Conservation (phyloP, 1,140 invertebrate genomes). For the Philaenus spumarius region DNA sequence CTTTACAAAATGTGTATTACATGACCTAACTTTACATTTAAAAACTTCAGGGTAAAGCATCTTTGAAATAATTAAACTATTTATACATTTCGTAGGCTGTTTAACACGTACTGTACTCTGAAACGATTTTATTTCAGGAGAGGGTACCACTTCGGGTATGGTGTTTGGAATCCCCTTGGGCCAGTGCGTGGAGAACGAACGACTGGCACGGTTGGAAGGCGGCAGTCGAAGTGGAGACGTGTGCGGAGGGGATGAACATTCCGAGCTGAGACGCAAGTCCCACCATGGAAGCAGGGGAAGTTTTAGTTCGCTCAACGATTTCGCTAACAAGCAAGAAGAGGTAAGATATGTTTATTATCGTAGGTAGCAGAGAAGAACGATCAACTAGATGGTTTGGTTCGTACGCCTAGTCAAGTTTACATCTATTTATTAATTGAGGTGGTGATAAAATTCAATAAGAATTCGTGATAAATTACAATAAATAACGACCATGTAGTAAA, state of each 20-base stretch:
- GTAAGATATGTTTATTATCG: conserved; percentile 16
- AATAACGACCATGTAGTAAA: too few species aligned
- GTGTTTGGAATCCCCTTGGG: conserved; percentile 78
- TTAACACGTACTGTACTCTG: neutral
- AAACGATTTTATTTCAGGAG: neutral
- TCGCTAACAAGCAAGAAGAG: conserved; percentile 38
- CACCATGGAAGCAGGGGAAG: conserved; percentile 59
- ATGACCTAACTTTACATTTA: neutral
- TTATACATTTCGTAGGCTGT: neutral
- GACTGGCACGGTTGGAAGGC: conserved; percentile 35
- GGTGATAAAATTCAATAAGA: neutral
- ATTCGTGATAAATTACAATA: too few species aligned
- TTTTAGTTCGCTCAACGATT: conserved; percentile 59
- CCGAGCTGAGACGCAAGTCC: conserved; percentile 44
- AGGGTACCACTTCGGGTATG: conserved; percentile 43
- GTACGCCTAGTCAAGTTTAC: too few species aligned
- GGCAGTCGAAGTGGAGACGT: conserved; percentile 38
- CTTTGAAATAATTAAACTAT: neutral
- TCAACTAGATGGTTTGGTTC: too few species aligned
- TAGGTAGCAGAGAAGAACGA: too few species aligned
- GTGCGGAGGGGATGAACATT: conserved; percentile 27
- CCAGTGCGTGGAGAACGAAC: conserved; percentile 75
- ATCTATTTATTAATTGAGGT: neutral
- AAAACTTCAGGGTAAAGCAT: neutral
- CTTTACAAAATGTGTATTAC: too few species aligned